Conservation (phyloP, 37 sponge, comb jelly and placozoan species). For the Corticium candelabrum region DNA sequence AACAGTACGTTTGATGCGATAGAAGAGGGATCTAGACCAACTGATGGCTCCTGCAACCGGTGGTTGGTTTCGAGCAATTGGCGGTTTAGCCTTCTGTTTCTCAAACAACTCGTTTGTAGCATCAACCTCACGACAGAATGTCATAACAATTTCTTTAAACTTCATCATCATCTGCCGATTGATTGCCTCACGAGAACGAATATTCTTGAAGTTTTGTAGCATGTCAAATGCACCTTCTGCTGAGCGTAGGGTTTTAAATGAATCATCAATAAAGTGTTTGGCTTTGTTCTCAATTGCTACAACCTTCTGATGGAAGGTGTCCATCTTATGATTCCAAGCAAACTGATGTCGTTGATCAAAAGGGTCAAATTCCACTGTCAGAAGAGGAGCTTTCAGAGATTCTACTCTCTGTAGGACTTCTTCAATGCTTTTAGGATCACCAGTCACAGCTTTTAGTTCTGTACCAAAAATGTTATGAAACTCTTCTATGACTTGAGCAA, state of each 20-base stretch:
- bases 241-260: slow-evolving; percentile 89
- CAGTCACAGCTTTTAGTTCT: slow-evolving; percentile 98
- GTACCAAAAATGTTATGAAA: slow-evolving; percentile 98
- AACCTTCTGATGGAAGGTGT: slow-evolving; percentile 82
- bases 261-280: slow-evolving; percentile 86
- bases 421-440: slow-evolving; percentile 77
- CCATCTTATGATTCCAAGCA: slow-evolving; percentile 80
- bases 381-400: not conserved
- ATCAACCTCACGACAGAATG: slow-evolving; percentile 90
- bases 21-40: slow-evolving; percentile 92
- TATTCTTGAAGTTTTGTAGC: slow-evolving; percentile 94
- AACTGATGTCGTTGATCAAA: slow-evolving; percentile 48
- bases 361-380: slow-evolving; percentile 65
- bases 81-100: slow-evolving; percentile 60
- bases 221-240: slow-evolving; percentile 99
- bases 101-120: slow-evolving; percentile 64
- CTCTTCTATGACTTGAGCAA: slow-evolving; percentile 94
- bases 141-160: slow-evolving; percentile 83
- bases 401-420: slow-evolving; percentile 60
- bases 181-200: slow-evolving; percentile 83
- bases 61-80: slow-evolving; percentile 83
- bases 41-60: slow-evolving; percentile 94
- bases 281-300: slow-evolving; percentile 83
- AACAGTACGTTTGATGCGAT: slow-evolving; percentile 90
- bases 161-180: slow-evolving; percentile 92